Conservation (phyloP, 2,113 vertebrate species). For the Lamprologus callipterus region DNA sequence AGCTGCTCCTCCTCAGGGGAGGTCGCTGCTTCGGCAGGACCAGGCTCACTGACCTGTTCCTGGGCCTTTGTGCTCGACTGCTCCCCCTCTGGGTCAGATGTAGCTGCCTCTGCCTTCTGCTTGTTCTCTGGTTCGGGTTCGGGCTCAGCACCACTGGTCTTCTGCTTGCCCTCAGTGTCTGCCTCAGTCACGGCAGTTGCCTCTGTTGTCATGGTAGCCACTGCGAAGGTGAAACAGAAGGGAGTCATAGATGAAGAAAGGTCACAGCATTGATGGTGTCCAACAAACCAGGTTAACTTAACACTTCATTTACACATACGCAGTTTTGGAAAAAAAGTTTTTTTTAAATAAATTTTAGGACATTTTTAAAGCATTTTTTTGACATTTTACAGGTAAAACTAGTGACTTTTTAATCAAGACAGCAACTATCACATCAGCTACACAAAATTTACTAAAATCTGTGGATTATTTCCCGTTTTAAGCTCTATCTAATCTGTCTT, state of each 20-base stretch:
- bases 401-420: neutral
- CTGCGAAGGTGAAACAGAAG: conserved; percentile 62
- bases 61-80: conserved; percentile 50
- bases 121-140: conserved; percentile 44
- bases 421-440: neutral
- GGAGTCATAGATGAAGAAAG: conserved; percentile 44
- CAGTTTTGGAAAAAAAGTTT: neutral
- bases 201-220: conserved; percentile 91
- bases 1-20: conserved; percentile 74
- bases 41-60: conserved; percentile 42
- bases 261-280: conserved; percentile 10
- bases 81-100: conserved; percentile 22
- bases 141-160: conserved; percentile 30
- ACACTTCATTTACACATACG: neutral
- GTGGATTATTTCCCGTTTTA: neutral
- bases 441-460: neutral
- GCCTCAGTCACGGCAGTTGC: conserved; percentile 72
- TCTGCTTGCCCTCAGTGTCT: conserved; percentile 65
- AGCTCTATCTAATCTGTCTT: neutral
- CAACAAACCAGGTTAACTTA: conserved; percentile 10
- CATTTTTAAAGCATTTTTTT: neutral
- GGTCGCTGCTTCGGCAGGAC: conserved; percentile 25
- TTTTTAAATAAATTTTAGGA: accelerated
- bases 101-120: conserved; percentile 23
- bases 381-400: neutral